These are phyloP conservation scores for Syngnathus floridae DNA, from an alignment of 2,113 vertebrate species.

Conservation along the genomic window DNA sequence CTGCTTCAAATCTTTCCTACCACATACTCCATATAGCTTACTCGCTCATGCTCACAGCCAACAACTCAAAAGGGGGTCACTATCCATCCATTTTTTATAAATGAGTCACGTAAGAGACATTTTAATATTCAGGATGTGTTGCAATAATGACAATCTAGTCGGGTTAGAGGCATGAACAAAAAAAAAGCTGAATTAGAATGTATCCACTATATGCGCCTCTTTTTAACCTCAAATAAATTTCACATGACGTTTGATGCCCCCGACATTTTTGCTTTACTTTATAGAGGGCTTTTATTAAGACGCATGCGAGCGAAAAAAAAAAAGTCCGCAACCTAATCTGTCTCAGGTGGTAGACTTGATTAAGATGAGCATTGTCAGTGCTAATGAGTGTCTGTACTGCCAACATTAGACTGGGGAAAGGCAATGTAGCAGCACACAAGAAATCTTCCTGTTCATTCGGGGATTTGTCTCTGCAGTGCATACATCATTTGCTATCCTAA, in stretches of 20 bases:
- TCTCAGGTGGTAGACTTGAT: not conserved
- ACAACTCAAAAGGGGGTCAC: not conserved
- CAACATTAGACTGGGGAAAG: not conserved
- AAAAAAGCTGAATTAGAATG: no score
- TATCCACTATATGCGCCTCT: no score
- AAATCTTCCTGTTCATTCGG: not conserved
- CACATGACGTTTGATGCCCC: no score
- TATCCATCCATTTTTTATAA: not conserved
- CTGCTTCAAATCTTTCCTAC: slow-evolving; percentile 20
- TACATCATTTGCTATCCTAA: not conserved
- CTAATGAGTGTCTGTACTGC: not conserved
- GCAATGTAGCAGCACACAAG: not conserved
- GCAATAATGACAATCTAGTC: no score
- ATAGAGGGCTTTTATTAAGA: not conserved
- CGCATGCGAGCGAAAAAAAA: not conserved
- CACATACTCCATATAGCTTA: slow-evolving; percentile 19
- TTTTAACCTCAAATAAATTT: no score
- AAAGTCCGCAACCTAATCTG: no score
- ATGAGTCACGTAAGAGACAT: not conserved
- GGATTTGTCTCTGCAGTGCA: not conserved
- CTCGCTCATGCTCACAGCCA: slow-evolving; percentile 1
- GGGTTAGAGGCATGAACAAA: no score
- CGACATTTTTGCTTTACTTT: not conserved
- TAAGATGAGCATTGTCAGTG: not conserved
- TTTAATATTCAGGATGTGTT: not conserved